Evolutionary conservation across 2,113 vertebrate species (phyloP).

Genomic region (Stictonetta naevosa): DNA sequence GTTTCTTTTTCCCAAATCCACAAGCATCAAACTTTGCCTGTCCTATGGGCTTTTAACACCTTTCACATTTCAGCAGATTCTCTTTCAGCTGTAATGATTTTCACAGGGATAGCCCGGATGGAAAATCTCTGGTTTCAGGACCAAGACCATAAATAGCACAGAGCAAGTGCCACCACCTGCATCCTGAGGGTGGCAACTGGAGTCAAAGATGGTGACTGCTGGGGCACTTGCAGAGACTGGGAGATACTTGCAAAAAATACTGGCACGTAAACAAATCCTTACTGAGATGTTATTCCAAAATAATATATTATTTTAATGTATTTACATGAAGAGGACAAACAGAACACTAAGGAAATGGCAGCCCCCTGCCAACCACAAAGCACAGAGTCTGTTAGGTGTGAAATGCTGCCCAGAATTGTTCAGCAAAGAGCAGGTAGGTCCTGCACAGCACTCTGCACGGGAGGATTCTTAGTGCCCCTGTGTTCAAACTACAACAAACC

Average conservation of each 20-base stretch:
- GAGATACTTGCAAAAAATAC: neutral
- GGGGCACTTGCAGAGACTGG: neutral
- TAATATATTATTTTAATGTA: neutral
- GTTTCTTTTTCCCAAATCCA: neutral
- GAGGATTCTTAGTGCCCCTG: neutral
- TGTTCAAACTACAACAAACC: neutral
- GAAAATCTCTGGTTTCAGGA: neutral
- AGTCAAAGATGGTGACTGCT: neutral
- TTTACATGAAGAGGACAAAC: neutral
- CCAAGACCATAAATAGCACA: neutral
- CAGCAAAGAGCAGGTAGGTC: neutral
- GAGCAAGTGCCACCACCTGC: neutral
- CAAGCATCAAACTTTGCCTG: neutral
- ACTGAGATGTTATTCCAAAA: neutral
- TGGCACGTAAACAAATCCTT: neutral
- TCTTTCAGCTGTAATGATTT: neutral
- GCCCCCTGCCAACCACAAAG: neutral
- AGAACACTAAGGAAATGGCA: neutral
- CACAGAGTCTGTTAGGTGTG: neutral
- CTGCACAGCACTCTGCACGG: accelerated
- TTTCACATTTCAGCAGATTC: neutral
- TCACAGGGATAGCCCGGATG: neutral
- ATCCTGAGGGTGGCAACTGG: neutral
- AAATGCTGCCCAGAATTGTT: neutral
- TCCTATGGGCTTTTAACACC: neutral